Percentiles rank a stretch among this genome's conserved stretches.
Conservation (phyloP, 2,113 vertebrate genomes). For the Colossoma macropomum region DNA sequence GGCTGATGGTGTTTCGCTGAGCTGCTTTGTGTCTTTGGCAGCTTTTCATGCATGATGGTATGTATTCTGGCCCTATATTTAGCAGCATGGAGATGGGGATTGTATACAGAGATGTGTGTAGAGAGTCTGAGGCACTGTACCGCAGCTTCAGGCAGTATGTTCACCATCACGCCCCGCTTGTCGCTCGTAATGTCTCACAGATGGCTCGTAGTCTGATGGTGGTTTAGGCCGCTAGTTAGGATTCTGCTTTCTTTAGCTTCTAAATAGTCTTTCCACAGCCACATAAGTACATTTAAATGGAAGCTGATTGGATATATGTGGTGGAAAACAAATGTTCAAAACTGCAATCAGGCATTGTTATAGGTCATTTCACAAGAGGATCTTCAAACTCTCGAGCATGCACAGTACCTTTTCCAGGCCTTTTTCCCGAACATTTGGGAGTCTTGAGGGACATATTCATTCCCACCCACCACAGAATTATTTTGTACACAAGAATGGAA, state of each 20-base stretch:
- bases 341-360: background rate
- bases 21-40: slow-evolving; percentile 12
- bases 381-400: too few relatives aligned
- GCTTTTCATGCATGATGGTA: slow-evolving; percentile 9
- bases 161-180: background rate
- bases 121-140: background rate
- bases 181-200: background rate
- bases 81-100: slow-evolving; percentile 18
- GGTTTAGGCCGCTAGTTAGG: background rate
- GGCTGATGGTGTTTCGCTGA: background rate
- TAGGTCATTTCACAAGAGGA: too few relatives aligned
- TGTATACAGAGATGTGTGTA: background rate
- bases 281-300: background rate
- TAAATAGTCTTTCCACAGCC: background rate
- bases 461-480: too few relatives aligned
- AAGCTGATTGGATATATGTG: background rate
- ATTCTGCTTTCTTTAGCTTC: background rate
- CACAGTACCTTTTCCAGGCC: too few relatives aligned
- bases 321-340: background rate
- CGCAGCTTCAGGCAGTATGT: slow-evolving; percentile 5
- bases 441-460: too few relatives aligned
- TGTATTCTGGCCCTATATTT: slow-evolving; percentile 24
- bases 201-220: background rate
- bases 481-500: too few relatives aligned
- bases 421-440: too few relatives aligned